Conservation (phyloP, 1,140 invertebrate species). For the Rhagoletis pomonella region DNA sequence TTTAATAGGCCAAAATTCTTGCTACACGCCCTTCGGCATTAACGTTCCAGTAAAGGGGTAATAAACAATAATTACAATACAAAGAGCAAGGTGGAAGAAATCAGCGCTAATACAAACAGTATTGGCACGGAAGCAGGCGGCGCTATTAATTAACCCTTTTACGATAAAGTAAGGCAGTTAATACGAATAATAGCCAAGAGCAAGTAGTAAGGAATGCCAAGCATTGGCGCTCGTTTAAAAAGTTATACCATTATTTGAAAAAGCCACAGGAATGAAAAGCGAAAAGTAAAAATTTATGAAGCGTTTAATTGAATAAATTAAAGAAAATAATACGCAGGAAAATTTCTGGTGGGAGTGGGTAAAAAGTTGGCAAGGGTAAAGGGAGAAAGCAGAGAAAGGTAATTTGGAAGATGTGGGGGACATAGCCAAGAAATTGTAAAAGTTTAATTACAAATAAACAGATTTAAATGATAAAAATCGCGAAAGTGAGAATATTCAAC, state of each 20-base stretch:
- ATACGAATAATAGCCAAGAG: constrained; percentile 21
- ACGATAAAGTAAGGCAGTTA: constrained; percentile 50
- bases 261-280: constrained; percentile 57
- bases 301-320: constrained; percentile 74
- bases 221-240: not conserved
- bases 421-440: constrained; percentile 24
- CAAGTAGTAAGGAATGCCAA: not conserved
- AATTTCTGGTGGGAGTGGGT: not conserved
- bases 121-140: constrained; percentile 25
- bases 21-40: constrained; percentile 16
- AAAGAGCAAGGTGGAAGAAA: not conserved
- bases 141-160: constrained; percentile 59
- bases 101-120: not conserved
- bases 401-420: not conserved
- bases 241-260: constrained; percentile 55
- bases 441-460: constrained; percentile 52
- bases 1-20: constrained; percentile 38
- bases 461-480: constrained; percentile 44
- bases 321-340: constrained; percentile 62
- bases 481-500: not conserved
- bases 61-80: not conserved
- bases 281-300: constrained; percentile 74
- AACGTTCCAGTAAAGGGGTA: not conserved
- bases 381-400: not conserved
- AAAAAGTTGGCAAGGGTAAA: not conserved